These are phyloP conservation scores for Bombus vancouverensis DNA, from an alignment of 1,140 invertebrate genomes.

Conservation along the genomic window DNA sequence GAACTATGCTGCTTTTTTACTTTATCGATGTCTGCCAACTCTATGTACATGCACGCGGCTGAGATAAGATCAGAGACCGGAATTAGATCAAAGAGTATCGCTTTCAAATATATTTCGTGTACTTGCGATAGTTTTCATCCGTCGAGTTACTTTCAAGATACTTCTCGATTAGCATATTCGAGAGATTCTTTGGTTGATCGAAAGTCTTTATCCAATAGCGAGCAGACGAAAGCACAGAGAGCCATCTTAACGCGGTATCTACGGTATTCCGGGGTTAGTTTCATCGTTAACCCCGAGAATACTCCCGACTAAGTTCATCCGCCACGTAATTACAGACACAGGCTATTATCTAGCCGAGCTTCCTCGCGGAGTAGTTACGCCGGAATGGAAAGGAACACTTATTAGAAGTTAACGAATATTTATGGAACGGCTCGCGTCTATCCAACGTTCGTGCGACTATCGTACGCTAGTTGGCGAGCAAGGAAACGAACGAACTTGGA, in stretches of 20 bases:
- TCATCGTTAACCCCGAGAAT: conserved; percentile 44
- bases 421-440: conserved; percentile 21
- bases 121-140: neutral
- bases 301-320: conserved; percentile 9
- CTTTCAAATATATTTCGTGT: neutral
- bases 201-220: neutral
- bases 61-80: no score
- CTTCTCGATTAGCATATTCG: neutral
- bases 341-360: conserved; percentile 17
- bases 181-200: neutral
- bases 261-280: conserved; percentile 51
- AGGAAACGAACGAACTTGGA: conserved; percentile 5
- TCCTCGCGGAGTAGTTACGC: conserved; percentile 10
- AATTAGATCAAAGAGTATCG: neutral
- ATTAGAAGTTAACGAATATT: conserved; percentile 51
- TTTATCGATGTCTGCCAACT: neutral
- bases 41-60: no score
- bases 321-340: conserved; percentile 33
- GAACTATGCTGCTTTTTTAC: neutral
- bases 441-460: neutral
- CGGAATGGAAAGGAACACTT: conserved; percentile 34
- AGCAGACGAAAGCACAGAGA: neutral
- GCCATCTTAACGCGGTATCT: conserved; percentile 18
- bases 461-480: neutral
- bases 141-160: no score